phyloP scores from a whole-genome alignment of 2,113 vertebrate genomes.

The Megaleporinus macrocephalus region DNA sequence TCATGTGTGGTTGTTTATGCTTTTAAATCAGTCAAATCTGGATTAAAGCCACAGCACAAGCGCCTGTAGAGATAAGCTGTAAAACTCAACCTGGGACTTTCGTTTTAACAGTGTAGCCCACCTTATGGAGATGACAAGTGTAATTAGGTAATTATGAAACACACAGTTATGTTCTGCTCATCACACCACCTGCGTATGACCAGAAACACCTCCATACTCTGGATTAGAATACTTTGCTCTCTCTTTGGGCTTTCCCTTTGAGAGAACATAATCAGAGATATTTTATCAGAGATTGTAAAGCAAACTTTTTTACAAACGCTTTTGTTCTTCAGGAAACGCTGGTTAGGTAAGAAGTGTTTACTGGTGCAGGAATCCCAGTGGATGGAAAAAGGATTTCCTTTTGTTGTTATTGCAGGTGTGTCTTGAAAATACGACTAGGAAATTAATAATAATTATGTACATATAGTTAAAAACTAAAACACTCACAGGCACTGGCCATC shows the following conservation, averaged over 20 bases:
- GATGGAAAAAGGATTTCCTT: slow-evolving; percentile 25
- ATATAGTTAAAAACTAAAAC: too few relatives aligned
- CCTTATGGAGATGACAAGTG: background rate
- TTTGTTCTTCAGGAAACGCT: slow-evolving; percentile 10
- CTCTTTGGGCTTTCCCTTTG: slow-evolving; percentile 45
- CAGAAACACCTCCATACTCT: slow-evolving; percentile 32
- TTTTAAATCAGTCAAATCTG: background rate
- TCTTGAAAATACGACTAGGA: background rate
- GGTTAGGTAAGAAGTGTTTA: slow-evolving; percentile 22
- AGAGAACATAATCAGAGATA: slow-evolving; percentile 19
- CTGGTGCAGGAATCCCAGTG: slow-evolving; percentile 17
- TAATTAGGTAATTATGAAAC: slow-evolving; percentile 18
- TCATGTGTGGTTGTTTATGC: background rate
- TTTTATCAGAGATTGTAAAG: background rate
- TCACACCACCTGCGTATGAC: slow-evolving; percentile 25
- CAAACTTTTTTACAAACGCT: background rate
- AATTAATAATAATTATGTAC: too few relatives aligned
- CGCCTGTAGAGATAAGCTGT: background rate
- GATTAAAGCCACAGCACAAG: background rate
- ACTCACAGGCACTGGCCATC: too few relatives aligned
- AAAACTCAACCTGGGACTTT: background rate
- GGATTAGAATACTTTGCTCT: background rate
- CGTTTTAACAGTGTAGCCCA: slow-evolving; percentile 16
- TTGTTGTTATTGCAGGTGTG: slow-evolving; percentile 16
- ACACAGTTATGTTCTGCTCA: slow-evolving; percentile 18